Conservation (phyloP, 2,888 invertebrate genomes). For the Cotesia congregata region DNA sequence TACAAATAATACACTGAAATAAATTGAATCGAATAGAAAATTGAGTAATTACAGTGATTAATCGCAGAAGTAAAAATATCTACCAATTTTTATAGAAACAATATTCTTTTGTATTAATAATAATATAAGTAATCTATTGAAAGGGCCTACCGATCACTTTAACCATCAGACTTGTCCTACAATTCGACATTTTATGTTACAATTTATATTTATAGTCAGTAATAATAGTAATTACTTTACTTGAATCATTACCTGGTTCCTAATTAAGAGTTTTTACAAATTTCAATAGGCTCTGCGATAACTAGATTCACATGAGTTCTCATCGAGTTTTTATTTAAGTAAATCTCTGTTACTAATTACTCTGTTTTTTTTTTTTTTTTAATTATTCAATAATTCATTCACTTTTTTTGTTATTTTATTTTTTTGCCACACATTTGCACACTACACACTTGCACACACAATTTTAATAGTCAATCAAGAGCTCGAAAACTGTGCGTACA, state of each 20-base stretch:
- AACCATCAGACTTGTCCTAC: conserved; percentile 5
- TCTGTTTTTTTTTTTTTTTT: background rate
- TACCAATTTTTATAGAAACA: conserved; percentile 37
- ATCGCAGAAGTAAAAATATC: conserved; percentile 45
- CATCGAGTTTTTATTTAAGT: conserved; percentile 26
- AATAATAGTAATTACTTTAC: conserved; percentile 26
- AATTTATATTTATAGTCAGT: conserved; percentile 25
- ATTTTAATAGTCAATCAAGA: conserved; percentile 5
- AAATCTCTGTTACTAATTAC: conserved; percentile 9
- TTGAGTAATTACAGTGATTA: background rate
- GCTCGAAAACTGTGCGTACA: conserved; percentile 30
- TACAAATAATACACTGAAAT: conserved; percentile 38
- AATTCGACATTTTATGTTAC: conserved; percentile 8
- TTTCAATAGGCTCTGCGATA: conserved; percentile 28
- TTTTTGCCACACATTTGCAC: conserved; percentile 1
- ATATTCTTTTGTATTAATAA: conserved; percentile 17
- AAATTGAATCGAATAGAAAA: conserved; percentile 45
- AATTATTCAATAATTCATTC: background rate
- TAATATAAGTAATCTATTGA: background rate
- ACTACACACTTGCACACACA: conserved; percentile 9
- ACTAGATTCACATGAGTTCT: conserved; percentile 15
- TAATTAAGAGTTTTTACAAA: conserved; percentile 27
- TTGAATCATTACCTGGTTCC: background rate
- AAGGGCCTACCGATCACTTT: conserved; percentile 12
- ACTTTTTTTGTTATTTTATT: background rate